phyloP scores from a whole-genome alignment of 2,797 vertebrate genomes.

The Neosilurus mollespiculum region DNA sequence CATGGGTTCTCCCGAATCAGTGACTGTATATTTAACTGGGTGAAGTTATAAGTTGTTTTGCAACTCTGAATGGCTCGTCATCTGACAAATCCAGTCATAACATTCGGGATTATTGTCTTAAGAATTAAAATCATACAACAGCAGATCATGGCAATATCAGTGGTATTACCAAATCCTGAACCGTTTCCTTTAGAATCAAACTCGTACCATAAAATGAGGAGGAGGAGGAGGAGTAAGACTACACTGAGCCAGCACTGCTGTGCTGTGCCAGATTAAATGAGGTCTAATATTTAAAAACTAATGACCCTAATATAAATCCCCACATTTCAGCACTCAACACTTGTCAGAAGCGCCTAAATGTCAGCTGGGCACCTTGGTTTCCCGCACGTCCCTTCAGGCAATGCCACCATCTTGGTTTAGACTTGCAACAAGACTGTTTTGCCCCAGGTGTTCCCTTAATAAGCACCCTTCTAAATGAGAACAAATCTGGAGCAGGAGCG shows the following conservation, averaged over 20 bases:
- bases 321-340: conserved; percentile 15
- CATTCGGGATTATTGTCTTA: too few relatives aligned
- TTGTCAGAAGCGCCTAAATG: conserved; percentile 34
- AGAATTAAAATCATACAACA: neutral
- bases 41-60: too few relatives aligned
- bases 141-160: neutral
- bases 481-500: conserved; percentile 75
- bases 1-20: too few relatives aligned
- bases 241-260: neutral
- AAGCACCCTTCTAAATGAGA: conserved; percentile 75
- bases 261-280: neutral
- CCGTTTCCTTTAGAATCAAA: neutral
- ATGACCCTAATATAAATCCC: neutral
- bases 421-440: conserved; percentile 46
- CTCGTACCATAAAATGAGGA: neutral
- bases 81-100: too few relatives aligned
- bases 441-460: conserved; percentile 75
- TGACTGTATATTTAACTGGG: too few relatives aligned
- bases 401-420: conserved; percentile 13
- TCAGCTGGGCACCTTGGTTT: conserved; percentile 1
- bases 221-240: neutral
- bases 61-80: too few relatives aligned
- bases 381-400: conserved; percentile 26
- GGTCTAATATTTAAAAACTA: conserved; percentile 9
- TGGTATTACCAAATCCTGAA: neutral